Evolutionary conservation across 2,113 vertebrate species (phyloP).

Genomic region (Brachypteracias leptosomus): DNA sequence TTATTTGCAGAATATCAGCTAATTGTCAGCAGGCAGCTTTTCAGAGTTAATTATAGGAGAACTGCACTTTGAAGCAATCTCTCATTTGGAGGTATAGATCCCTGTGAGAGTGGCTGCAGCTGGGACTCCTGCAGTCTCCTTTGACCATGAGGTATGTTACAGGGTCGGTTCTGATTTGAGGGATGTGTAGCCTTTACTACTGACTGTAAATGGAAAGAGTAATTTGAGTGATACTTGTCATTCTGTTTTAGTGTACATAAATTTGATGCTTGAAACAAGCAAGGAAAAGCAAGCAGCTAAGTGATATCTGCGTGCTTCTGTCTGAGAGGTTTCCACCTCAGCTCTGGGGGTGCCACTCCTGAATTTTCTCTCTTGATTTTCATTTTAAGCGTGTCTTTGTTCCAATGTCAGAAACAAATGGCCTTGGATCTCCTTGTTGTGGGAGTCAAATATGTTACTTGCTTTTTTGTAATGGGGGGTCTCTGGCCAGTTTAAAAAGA

Average conservation of each 20-base stretch:
- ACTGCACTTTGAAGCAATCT: background rate
- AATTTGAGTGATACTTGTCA: background rate
- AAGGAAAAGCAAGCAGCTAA: background rate
- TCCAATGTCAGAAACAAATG: background rate
- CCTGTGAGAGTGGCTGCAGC: background rate
- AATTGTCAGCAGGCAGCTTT: background rate
- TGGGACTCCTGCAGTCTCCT: background rate
- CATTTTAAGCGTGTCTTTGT: background rate
- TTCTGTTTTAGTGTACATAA: background rate
- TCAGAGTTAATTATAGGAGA: background rate
- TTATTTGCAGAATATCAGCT: background rate
- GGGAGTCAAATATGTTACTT: background rate
- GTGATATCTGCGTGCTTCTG: background rate
- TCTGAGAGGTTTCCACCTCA: fast-evolving
- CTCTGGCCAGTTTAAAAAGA: background rate
- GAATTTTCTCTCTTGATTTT: background rate
- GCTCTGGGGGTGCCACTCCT: background rate
- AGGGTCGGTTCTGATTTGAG: background rate
- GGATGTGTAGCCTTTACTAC: background rate
- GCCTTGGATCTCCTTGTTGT: background rate
- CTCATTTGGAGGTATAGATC: background rate
- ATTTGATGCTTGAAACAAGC: background rate
- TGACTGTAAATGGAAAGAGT: background rate
- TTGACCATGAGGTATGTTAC: background rate
- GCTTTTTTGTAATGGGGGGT: background rate